Evolutionary conservation across 2,888 invertebrate genomes (phyloP), one percentile per base, ranked within the genome.

Genomic region (Dioctria linearis): DNA sequence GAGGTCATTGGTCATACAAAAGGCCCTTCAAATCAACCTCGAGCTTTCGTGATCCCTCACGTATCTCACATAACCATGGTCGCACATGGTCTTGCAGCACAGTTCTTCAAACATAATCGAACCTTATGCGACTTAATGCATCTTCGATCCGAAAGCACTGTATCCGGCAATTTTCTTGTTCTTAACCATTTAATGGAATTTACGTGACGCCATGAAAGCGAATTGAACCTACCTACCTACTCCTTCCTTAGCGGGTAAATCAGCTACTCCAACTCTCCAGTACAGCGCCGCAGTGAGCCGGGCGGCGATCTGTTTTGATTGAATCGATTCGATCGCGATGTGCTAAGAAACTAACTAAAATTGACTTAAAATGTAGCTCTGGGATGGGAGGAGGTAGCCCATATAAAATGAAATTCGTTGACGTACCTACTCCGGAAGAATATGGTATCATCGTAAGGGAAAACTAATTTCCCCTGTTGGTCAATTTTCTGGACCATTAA

Each of bases 101-200:
- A 25, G 25, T 25, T 25, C 25, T 63, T n/a, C 42, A 51, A 71
- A 71, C 54, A 25, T 25, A 71, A 46, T 25, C 71, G 71, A 71
- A n/a, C 71, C 71, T 25, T 25, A 25, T 51, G 71, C 71, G 54
- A 54, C 51, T 71, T 61, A 63, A 76, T 76, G 76, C 76, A 63
- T 76, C 76, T 51, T 46, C 63, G 59, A 76, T 63, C 63, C 76
- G 49, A 61, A 63, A 63, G 51, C 63, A 63, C 49, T 63, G 63
- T 59, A 76, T 76, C 76, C 76, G 78, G 69, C 67, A 79, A 79
- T 79, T 79, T 79, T 71, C 79, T 79, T 71, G 71, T 79, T 79
- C 61, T 79, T 71, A 79, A 79, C 79, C 67, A 79, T 85, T 86
- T 87, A 86, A 87, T 87, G 86, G 86, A 85, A 84, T 83, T 85